phyloP scores from a whole-genome alignment of 1,140 invertebrate species.

The Drosophila cardini region DNA sequence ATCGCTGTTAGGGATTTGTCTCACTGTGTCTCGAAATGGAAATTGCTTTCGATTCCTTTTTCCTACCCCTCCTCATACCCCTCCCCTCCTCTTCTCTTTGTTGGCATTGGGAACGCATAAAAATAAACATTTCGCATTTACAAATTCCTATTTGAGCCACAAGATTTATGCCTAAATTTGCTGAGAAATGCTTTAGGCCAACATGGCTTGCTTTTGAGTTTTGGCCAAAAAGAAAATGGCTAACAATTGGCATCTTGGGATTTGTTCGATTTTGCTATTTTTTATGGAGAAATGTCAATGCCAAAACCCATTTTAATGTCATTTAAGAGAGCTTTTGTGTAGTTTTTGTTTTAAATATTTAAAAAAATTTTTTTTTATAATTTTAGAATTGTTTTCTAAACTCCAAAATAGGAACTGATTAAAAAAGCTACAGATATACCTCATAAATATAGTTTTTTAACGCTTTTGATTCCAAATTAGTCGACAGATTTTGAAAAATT shows the following conservation, averaged over 20 bases:
- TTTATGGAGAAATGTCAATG: constrained; percentile 7
- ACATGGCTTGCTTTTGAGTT: neutral
- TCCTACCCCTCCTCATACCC: neutral
- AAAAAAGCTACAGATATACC: too few species aligned
- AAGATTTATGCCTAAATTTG: constrained; percentile 55
- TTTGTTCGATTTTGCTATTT: neutral
- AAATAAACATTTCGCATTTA: constrained; percentile 76
- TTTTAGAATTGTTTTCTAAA: too few species aligned
- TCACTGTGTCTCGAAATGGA: constrained; percentile 59
- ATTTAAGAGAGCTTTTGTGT: neutral
- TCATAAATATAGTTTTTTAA: too few species aligned
- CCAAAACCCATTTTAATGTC: constrained; percentile 1
- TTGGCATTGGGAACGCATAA: constrained; percentile 79
- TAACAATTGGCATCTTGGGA: constrained; percentile 43
- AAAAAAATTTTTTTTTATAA: neutral
- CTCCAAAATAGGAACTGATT: too few species aligned
- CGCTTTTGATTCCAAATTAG: too few species aligned
- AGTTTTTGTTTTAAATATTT: neutral
- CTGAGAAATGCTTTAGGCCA: constrained; percentile 17
- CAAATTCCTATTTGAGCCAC: constrained; percentile 60
- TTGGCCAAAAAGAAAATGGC: neutral
- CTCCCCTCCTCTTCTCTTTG: constrained; percentile 15
- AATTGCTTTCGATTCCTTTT: constrained; percentile 65
- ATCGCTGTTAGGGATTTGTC: constrained; percentile 73
- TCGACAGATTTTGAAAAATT: too few species aligned